phyloP scores from a whole-genome alignment of 2,113 vertebrate species.

The Piaya cayana region DNA sequence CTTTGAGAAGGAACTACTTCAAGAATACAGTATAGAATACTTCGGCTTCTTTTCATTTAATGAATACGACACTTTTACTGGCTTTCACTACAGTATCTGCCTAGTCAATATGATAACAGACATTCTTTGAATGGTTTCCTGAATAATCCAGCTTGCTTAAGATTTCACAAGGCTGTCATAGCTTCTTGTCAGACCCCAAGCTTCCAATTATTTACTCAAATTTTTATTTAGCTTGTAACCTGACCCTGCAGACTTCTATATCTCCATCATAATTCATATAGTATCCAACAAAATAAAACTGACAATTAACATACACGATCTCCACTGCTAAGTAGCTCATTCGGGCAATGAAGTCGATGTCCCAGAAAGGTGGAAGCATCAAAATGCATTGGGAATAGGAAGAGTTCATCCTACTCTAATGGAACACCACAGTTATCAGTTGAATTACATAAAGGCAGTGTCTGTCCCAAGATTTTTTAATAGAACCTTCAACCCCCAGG shows the following conservation, averaged over 20 bases:
- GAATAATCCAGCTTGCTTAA: background rate
- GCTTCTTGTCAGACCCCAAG: background rate
- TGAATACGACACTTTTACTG: background rate
- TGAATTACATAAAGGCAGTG: background rate
- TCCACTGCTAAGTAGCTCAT: background rate
- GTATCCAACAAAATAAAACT: background rate
- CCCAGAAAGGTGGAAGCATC: background rate
- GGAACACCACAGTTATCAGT: background rate
- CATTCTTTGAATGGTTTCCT: background rate
- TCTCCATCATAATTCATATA: background rate
- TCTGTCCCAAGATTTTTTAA: background rate
- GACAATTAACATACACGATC: background rate
- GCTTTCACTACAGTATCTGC: background rate
- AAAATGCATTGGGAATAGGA: background rate
- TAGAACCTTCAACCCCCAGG: background rate
- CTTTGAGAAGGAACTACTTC: background rate
- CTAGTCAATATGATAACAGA: background rate
- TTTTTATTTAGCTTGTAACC: background rate
- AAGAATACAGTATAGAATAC: background rate
- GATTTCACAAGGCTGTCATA: background rate
- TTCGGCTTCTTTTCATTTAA: background rate
- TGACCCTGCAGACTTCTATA: background rate
- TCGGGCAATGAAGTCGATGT: background rate
- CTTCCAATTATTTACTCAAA: background rate
- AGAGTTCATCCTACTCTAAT: background rate